Conservation (phyloP, 2,797 vertebrate species). For the Hozukius guyotensis region DNA sequence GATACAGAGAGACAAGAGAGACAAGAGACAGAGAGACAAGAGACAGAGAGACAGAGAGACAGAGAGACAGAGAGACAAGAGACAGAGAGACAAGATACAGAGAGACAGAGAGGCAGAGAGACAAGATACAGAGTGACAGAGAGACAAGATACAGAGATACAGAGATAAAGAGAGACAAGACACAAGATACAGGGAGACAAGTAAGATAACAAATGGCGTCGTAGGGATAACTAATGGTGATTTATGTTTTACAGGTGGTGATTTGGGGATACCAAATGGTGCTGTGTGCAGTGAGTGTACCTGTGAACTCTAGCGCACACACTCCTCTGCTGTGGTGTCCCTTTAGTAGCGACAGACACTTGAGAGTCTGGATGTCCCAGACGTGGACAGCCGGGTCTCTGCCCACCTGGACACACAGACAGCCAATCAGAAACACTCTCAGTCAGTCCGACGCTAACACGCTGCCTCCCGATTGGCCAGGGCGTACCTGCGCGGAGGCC, state of each 20-base stretch:
- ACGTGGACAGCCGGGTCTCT: slow-evolving; percentile 94
- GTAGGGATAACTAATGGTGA: not conserved
- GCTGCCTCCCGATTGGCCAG: not conserved
- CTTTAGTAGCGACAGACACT: slow-evolving; percentile 92
- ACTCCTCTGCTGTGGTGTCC: slow-evolving; percentile 94
- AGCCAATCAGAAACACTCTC: slow-evolving; percentile 27
- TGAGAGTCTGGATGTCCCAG: slow-evolving; percentile 94
- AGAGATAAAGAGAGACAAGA: not conserved
- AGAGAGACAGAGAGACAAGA: not conserved
- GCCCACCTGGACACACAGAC: slow-evolving; percentile 85
- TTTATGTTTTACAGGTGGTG: not conserved
- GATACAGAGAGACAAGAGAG: not conserved
- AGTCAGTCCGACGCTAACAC: rapidly evolving
- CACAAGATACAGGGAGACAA: not conserved
- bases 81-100: too few species aligned
- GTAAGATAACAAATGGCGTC: not conserved
- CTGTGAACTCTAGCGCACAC: slow-evolving; percentile 94
- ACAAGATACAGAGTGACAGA: not conserved
- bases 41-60: not conserved
- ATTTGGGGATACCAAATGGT: not conserved
- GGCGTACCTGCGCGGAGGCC: slow-evolving; percentile 91
- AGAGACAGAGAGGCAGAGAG: not conserved
- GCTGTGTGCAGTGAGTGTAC: slow-evolving; percentile 66
- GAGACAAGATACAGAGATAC: not conserved
- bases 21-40: not conserved